Evolutionary conservation across 2,888 invertebrate genomes (phyloP), one percentile per base, ranked within the genome.

Genomic region (Omphaloscelis lunosa): DNA sequence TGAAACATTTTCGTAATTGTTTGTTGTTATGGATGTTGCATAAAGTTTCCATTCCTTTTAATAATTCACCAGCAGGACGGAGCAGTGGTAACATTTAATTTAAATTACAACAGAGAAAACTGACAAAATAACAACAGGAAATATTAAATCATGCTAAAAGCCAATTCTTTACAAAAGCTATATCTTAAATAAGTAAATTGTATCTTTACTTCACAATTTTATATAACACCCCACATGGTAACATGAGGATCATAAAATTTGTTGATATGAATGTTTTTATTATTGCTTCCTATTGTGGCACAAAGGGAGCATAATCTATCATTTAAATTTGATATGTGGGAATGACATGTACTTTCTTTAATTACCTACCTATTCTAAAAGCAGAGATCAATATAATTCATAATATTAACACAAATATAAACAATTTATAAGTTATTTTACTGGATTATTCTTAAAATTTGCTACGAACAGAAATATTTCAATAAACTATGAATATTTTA

Each of bases 271-370:
- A 72, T 77, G 71, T 76, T 77, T 82, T 83, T 83, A 74, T 71
- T 63, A 88, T 89, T 92, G 92, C 92, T 91, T 91, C 90, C 88
- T 91, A 89, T 89, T 90, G 86, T 94, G 93, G 93, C 93, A 93
- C 94, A 91, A 90, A 88, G 90, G 92, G 93, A 94, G 92, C 91
- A 90, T 85, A 86, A 68, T 78, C 80, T 87, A 87, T 83, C 77
- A 83, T 83, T 86, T 87, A 84, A 78, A 75, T 86, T 86, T 93
- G 94, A 94, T 94, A 94, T 94, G 94, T 94, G 89, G 87, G 86
- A 88, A 91, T 92, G 94, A 94, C 93, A 94, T 94, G 94, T 94
- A 91, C 70, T 85, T 89, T 90, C 88, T 85, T 89, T 90, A 83
- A 80, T 62, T 79, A 80, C 41, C 84, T 89, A 89, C 85, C 79